Evolutionary conservation across 2,888 invertebrate genomes (phyloP).

Genomic region (Cephus spinipes): DNA sequence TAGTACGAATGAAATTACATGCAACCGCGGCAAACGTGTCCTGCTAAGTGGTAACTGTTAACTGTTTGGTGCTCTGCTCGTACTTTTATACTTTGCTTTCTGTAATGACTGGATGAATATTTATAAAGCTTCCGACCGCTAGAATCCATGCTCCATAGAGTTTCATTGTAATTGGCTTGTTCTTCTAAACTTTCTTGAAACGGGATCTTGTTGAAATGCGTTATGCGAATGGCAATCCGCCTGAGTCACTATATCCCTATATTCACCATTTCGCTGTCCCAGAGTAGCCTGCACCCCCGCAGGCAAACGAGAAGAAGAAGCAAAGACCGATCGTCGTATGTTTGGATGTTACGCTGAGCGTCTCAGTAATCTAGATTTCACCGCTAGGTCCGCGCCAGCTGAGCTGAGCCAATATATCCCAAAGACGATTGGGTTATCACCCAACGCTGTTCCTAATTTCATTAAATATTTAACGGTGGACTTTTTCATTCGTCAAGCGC

Average conservation of each 20-base stretch:
- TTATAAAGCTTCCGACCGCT: conserved; percentile 57
- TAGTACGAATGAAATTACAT: conserved; percentile 53
- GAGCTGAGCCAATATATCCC: too few species aligned
- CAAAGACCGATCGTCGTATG: background rate
- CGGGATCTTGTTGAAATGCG: conserved; percentile 61
- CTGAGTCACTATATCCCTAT: conserved; percentile 49
- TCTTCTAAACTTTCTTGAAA: conserved; percentile 63
- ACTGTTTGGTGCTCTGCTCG: background rate
- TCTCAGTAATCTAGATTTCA: too few species aligned
- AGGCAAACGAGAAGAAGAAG: background rate
- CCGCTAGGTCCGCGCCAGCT: too few species aligned
- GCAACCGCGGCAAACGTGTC: conserved; percentile 38
- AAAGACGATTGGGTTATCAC: too few species aligned
- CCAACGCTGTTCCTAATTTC: conserved; percentile 31
- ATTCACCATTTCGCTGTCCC: too few species aligned
- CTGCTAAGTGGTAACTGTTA: too few species aligned
- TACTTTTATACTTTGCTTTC: conserved; percentile 48
- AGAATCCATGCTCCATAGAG: conserved; percentile 57
- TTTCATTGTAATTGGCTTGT: conserved; percentile 66
- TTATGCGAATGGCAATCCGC: conserved; percentile 65
- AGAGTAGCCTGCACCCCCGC: too few species aligned
- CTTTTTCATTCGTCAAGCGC: too few species aligned
- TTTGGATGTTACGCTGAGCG: too few species aligned
- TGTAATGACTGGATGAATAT: conserved; percentile 62
- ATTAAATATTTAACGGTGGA: conserved; percentile 36